Base-by-base conservation (phyloP, 2,888 invertebrate genomes). In the Vannuccia rotundouncinata region DNA sequence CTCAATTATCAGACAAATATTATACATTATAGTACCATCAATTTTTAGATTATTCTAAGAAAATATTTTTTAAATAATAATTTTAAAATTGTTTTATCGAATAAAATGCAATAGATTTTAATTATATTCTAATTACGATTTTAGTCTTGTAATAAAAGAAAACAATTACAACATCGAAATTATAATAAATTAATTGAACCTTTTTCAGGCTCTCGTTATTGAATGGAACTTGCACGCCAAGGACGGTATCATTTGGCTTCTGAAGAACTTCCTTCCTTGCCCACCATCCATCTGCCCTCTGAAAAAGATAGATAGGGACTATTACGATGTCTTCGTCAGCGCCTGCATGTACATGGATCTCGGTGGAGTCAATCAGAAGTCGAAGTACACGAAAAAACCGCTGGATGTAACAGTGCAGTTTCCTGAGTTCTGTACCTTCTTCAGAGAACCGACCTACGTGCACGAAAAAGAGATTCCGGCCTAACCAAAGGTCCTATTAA, bases 161-260 rank as follows among this genome's bases (percentile, higher is more conserved):
- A 45, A 10, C 10, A 10, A 45, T 10, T 10, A 45, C 45, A 45
- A 45, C 45, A 17, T 45, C 17, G 5, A 45, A n/a, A n/a, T n/a
- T n/a, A n/a, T n/a, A n/a, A n/a, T n/a, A n/a, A n/a, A n/a, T n/a
- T n/a, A n/a, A n/a, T n/a, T n/a, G n/a, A n/a, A n/a, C n/a, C n/a
- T n/a, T 78, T 28, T 78, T 5, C 74, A 79, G 79, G 79, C 79
- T 1, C 30, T 29, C 29, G 79, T 79, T 22, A 31, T 79, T 79
- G 73, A 79, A 75, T 79, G 66, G 66, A 79, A 79, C 31, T 28
- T 79, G 0, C 74, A 74, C 73, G 79, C 79, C 27, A 79, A 74
- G 27, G 79, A 79, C 73, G 79, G 79, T 28, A 79, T 74, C 28
- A 27, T 79, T n/a, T 79, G 79, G 79, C 27, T 79, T 0, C 74